These are phyloP conservation scores for Campylorhamphus procurvoides DNA, from an alignment of 2,113 vertebrate genomes.

Conservation along the genomic window DNA sequence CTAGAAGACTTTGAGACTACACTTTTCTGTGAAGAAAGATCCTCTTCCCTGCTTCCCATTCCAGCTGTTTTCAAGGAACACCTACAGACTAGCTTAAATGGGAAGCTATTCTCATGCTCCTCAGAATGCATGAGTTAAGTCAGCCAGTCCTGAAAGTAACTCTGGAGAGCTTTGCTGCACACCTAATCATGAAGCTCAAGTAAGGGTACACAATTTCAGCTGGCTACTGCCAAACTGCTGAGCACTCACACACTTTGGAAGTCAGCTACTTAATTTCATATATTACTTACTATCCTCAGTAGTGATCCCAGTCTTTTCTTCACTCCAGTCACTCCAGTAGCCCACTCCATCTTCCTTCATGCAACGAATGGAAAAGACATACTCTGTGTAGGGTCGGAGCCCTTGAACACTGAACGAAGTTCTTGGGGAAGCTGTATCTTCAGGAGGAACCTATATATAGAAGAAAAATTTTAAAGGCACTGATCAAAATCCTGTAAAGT, in stretches of 20 bases:
- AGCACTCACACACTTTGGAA: neutral
- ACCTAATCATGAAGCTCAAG: neutral
- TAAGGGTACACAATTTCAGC: neutral
- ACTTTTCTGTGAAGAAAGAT: neutral
- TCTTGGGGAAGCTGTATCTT: constrained; percentile 67
- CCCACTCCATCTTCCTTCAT: constrained; percentile 57
- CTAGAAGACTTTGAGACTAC: neutral
- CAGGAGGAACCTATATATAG: constrained; percentile 77
- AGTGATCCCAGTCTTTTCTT: constrained; percentile 72
- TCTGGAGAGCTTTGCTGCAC: neutral
- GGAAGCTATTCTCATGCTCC: neutral
- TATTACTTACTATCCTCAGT: constrained; percentile 84
- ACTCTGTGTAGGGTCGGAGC: constrained; percentile 82
- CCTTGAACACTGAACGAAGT: constrained; percentile 85
- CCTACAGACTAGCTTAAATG: neutral
- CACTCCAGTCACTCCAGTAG: constrained; percentile 94
- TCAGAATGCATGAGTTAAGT: neutral
- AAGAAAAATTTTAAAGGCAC: neutral
- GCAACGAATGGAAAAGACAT: constrained; percentile 83
- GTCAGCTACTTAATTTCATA: neutral
- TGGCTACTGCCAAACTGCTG: rapidly evolving
- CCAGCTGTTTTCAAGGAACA: neutral
- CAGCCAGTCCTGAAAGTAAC: neutral
- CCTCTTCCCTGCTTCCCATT: rapidly evolving
- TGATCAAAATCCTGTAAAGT: neutral